A percentile compares a stretch with the other conserved stretches of the same genome.
These are phyloP conservation scores for Anodontia alba DNA, from an alignment of 2,888 invertebrate genomes.

Conservation along the genomic window DNA sequence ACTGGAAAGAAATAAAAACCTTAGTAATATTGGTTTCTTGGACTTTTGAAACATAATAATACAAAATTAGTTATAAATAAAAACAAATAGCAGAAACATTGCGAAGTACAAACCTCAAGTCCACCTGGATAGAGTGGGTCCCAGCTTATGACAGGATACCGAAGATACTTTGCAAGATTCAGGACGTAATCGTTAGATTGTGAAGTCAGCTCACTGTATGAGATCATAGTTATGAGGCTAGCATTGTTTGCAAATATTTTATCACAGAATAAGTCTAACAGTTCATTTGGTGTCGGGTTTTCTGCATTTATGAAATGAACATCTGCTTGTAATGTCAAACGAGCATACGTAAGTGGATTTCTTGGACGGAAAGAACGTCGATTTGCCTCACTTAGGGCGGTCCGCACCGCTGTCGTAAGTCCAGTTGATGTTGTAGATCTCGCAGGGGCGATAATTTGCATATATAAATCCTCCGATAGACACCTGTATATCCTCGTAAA, in stretches of 20 bases:
- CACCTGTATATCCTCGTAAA: neutral
- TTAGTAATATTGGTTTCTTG: too few relatives aligned
- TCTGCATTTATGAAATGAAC: constrained; percentile 23
- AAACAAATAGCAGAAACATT: too few relatives aligned
- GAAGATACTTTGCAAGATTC: constrained; percentile 41
- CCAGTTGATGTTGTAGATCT: neutral
- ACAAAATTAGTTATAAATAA: too few relatives aligned
- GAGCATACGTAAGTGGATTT: neutral
- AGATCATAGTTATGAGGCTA: constrained; percentile 47
- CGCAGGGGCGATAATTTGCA: constrained; percentile 37
- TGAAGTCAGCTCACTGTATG: constrained; percentile 21
- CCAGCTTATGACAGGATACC: constrained; percentile 61
- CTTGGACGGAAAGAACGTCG: neutral
- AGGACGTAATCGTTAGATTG: constrained; percentile 49
- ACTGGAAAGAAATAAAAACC: too few relatives aligned
- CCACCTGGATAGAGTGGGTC: constrained; percentile 57
- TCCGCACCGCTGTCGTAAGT: neutral
- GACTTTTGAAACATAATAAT: too few relatives aligned
- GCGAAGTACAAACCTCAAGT: constrained; percentile 46
- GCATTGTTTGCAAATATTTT: constrained; percentile 43
- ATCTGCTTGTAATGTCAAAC: constrained; percentile 16
- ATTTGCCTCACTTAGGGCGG: neutral
- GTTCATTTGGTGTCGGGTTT: constrained; percentile 41
- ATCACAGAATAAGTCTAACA: constrained; percentile 54
- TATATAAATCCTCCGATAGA: constrained; percentile 14